Evolutionary conservation across 2,113 vertebrate genomes (phyloP), one percentile per base, ranked within the genome.

Genomic region (Tinamus guttatus): DNA sequence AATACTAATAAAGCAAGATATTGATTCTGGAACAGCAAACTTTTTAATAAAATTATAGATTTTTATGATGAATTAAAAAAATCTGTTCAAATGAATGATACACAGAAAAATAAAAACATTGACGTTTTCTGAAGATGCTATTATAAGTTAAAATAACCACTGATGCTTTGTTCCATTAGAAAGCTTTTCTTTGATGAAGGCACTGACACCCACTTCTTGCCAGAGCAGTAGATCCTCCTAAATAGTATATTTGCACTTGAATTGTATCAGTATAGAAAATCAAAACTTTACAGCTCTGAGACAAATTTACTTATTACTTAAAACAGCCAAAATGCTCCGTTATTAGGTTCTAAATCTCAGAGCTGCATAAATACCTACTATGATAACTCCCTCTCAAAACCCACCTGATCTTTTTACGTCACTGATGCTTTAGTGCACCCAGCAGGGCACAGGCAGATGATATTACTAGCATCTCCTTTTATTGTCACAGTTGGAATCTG

Each of bases 41-140:
- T 80, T 70, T 93, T 95, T 69, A n/a, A n/a, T 85, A 90, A 90
- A 95, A 85, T 84, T 94, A 34, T 81, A 89, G n/a, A 65, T 36
- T 88, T 96, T 59, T 83, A 38, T 65, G 63, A 58, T 68, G 22
- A 56, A 82, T 95, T 81, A 83, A 60, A 91, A 91, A 87, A 93
- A 93, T 87, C 58, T 67, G 47, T 87, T 90, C 51, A 43, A 85
- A 94, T 63, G n/a, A 91, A 73, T 87, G 43, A 76, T 16, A 43
- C 36, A 75, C 4, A 43, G 18, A 74, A 84, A 85, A 83, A 86
- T 7, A 45, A 81, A 81, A 80, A 63, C 9, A 47, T 43, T 6
- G 4, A 70, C 74, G 73, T 56, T 51, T 80, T 38, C 11, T 70
- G 40, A 22, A 80, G 67, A 54, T 58, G 41, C 16, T 68, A 15